Evolutionary conservation across 2,113 vertebrate species (phyloP).

Genomic region (Phyllopteryx taeniolatus): DNA sequence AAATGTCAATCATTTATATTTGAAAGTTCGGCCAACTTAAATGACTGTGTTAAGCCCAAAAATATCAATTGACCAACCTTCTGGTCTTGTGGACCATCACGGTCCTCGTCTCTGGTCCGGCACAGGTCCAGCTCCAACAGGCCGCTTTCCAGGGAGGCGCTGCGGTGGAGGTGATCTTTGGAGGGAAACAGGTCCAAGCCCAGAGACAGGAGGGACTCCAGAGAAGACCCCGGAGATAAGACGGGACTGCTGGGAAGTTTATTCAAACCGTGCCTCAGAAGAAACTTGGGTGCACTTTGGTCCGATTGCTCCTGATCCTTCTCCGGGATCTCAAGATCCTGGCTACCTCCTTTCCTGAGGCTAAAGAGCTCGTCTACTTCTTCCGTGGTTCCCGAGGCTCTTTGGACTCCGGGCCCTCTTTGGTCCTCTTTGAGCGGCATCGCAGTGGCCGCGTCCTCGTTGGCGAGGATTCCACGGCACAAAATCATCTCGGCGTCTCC

Average conservation of each 20-base stretch:
- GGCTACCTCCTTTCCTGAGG: slow-evolving; percentile 71
- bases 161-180: slow-evolving; percentile 82
- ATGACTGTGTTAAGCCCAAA: too few species aligned
- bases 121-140: slow-evolving; percentile 44
- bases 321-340: slow-evolving; percentile 79
- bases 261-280: slow-evolving; percentile 28
- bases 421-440: slow-evolving; percentile 6
- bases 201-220: slow-evolving; percentile 84
- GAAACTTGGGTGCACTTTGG: slow-evolving; percentile 61
- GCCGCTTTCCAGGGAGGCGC: slow-evolving; percentile 89
- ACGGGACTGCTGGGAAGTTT: slow-evolving; percentile 20
- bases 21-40: too few species aligned
- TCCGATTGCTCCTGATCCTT: slow-evolving; percentile 57
- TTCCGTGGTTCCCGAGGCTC: slow-evolving; percentile 53
- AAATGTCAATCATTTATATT: too few species aligned
- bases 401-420: slow-evolving; percentile 29
- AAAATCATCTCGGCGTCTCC: slow-evolving; percentile 80
- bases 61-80: neutral
- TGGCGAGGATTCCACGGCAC: slow-evolving; percentile 67
- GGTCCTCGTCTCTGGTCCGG: neutral
- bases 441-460: neutral
- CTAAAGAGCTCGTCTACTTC: slow-evolving; percentile 1
- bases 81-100: slow-evolving; percentile 21
- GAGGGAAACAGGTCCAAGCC: slow-evolving; percentile 82
- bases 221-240: slow-evolving; percentile 82